phyloP scores from a whole-genome alignment of 2,113 vertebrate species.

The Candoia aspera region DNA sequence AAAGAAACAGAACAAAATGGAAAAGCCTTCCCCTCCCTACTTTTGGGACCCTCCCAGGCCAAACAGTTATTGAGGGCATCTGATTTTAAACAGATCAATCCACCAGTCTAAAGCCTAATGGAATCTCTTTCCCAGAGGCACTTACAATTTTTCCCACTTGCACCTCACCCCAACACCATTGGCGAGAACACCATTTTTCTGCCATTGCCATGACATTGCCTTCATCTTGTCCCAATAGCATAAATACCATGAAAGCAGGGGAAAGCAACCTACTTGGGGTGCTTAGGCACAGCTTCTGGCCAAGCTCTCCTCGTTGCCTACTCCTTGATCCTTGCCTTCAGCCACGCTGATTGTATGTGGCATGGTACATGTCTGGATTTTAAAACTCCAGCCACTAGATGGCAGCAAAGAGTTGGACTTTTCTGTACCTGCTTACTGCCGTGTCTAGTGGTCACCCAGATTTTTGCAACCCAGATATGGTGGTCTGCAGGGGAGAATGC shows the following conservation, averaged over 20 bases:
- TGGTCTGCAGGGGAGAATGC: too few relatives aligned
- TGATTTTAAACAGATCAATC: constrained; percentile 42
- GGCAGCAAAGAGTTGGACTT: neutral
- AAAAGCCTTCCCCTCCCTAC: constrained; percentile 40
- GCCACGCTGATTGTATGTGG: neutral
- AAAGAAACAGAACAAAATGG: constrained; percentile 51
- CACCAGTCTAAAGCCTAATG: neutral
- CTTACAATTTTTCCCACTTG: neutral
- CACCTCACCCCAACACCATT: neutral
- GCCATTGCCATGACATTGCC: too few relatives aligned
- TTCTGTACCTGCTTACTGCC: neutral
- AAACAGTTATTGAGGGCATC: constrained; percentile 31
- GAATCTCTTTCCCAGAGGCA: neutral
- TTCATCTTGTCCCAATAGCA: neutral
- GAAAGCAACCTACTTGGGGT: neutral
- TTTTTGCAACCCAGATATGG: neutral
- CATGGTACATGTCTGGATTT: neutral
- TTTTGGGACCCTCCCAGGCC: constrained; percentile 40
- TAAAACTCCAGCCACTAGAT: neutral
- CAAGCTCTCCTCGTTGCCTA: neutral
- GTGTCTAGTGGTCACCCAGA: neutral
- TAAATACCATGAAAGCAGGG: neutral
- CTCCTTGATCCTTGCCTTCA: neutral
- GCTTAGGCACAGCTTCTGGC: neutral
- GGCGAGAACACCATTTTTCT: too few relatives aligned